These are phyloP conservation scores for Cotesia typhae DNA, from an alignment of 1,140 invertebrate species.

Conservation along the genomic window DNA sequence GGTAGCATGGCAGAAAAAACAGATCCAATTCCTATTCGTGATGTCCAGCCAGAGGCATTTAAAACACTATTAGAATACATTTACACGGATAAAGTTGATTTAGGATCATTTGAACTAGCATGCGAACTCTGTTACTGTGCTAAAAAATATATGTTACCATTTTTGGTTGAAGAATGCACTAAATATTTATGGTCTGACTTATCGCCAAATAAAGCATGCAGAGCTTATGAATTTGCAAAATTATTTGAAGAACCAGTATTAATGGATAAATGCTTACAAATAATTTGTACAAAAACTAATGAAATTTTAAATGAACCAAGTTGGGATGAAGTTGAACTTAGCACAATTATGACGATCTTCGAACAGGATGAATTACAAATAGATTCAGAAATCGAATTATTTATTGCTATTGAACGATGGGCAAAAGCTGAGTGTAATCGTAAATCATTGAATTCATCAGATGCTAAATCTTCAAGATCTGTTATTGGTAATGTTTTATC, in stretches of 20 bases:
- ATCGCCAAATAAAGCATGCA: constrained; percentile 80
- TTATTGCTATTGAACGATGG: constrained; percentile 77
- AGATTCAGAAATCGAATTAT: constrained; percentile 78
- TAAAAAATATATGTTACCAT: constrained; percentile 87
- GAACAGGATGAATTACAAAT: constrained; percentile 78
- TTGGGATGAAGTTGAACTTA: constrained; percentile 79
- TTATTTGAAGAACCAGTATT: constrained; percentile 82
- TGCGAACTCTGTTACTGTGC: constrained; percentile 87
- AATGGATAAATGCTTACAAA: constrained; percentile 80
- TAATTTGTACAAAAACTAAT: constrained; percentile 78
- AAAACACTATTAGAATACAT: constrained; percentile 82
- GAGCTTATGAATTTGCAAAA: constrained; percentile 85
- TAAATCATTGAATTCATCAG: constrained; percentile 52
- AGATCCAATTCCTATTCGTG: constrained; percentile 79
- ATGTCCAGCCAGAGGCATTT: constrained; percentile 87
- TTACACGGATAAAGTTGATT: constrained; percentile 81
- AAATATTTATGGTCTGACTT: constrained; percentile 82
- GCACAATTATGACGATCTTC: constrained; percentile 77
- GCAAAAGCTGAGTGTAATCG: constrained; percentile 62
- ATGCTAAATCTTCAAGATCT: constrained; percentile 57
- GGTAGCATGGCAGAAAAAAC: constrained; percentile 75
- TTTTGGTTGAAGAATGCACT: constrained; percentile 82
- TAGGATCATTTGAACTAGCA: constrained; percentile 82
- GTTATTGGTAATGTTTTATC: constrained; percentile 70
- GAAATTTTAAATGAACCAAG: constrained; percentile 77